Evolutionary conservation across 1,140 invertebrate species (phyloP), one percentile per base, ranked within the genome.

Genomic region (Brachionus rubens): DNA sequence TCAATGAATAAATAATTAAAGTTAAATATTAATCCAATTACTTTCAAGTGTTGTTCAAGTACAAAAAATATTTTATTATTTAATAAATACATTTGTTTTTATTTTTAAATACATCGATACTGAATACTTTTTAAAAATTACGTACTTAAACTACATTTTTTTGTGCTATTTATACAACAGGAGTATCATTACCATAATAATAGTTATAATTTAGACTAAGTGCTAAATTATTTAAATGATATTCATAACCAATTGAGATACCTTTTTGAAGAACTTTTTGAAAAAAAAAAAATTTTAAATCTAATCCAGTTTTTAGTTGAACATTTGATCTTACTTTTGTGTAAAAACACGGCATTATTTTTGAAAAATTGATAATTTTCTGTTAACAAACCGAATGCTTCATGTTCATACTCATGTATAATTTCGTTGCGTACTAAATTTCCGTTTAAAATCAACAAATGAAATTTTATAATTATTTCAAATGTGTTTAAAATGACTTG

Each of bases 201-300:
- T 50, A 50, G 24, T 72, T 72, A 41, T 72, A 72, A 33, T 72
- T 72, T 36, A 72, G 46, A 48, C 46, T 52, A 19, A 72, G 24
- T 21, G 50, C 46, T 33, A 72, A 72, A 50, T 72, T 72, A 36
- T 54, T 72, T 19, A 72, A 41, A 50, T 72, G 30, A 36, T 40
- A 54, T 54, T 72, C 68, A 72, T 50, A 72, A 14, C 68, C 68
- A 33, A 72, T 41, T 72, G 68, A 72, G 9, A 72, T 54, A 26
- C 50, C 46, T 41, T 48, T 72, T 48, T 72, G 68, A 5, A 72
- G 47, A 54, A 72, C 68, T 72, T 50, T n/a, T n/a, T n/a, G n/a
- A 72, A 50, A 50, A 40, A 19, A 0, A 72, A 40, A 33, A 48
- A 26, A 40, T 30, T 30, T 72, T 26, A 46, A 54, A 12, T 1